Percentiles rank a stretch among this genome's conserved stretches.
Conservation (phyloP, 2,888 invertebrate genomes). For the Latrodectus hesperus region DNA sequence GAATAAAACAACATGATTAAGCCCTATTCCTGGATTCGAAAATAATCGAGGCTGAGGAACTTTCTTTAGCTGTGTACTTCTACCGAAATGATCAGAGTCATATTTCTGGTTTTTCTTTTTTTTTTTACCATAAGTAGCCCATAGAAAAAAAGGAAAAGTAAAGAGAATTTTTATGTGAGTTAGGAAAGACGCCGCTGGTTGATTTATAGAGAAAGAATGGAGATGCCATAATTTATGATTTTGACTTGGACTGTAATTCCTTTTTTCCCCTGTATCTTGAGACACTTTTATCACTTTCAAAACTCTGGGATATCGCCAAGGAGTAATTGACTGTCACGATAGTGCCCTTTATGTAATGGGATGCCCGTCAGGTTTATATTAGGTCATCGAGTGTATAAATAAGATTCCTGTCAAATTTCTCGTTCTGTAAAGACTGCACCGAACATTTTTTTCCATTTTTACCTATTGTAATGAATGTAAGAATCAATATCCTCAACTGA, state of each 20-base stretch:
- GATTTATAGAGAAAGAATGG: conserved; percentile 16
- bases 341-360: conserved; percentile 4
- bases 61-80: too few relatives aligned
- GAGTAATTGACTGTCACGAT: conserved; percentile 5
- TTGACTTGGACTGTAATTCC: background rate
- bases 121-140: background rate
- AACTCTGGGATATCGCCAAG: conserved; percentile 21
- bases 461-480: too few relatives aligned
- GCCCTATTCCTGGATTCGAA: too few relatives aligned
- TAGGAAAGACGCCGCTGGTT: background rate
- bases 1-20: too few relatives aligned
- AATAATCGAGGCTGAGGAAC: too few relatives aligned
- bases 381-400: background rate
- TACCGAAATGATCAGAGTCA: too few relatives aligned
- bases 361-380: background rate
- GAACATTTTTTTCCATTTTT: too few relatives aligned
- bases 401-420: background rate
- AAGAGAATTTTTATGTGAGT: conserved; percentile 1
- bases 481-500: too few relatives aligned
- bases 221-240: conserved; percentile 19
- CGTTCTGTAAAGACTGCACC: background rate
- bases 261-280: background rate
- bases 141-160: background rate
- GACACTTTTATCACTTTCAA: conserved; percentile 14
- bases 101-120: background rate